phyloP scores from a whole-genome alignment of 2,113 vertebrate species.

The Ammodytes marinus region DNA sequence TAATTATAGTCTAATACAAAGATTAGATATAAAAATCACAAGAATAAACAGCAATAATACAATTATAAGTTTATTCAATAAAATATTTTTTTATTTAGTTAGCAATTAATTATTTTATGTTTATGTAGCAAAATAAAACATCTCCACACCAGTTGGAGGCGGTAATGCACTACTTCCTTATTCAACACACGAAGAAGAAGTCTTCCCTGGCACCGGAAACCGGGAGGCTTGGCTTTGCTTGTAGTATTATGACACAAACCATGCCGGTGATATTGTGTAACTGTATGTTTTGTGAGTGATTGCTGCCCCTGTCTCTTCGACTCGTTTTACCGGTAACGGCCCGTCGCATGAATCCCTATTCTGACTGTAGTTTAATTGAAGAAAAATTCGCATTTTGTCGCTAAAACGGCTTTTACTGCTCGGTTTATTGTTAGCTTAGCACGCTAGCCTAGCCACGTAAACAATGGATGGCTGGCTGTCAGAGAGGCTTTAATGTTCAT shows the following conservation, averaged over 20 bases:
- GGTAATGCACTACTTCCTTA: too few species aligned
- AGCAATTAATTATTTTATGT: too few species aligned
- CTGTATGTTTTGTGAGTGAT: conserved; percentile 64
- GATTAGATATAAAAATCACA: too few species aligned
- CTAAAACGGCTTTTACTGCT: conserved; percentile 10
- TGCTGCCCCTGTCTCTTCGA: conserved; percentile 13
- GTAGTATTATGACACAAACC: conserved; percentile 34
- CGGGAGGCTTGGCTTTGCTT: not conserved
- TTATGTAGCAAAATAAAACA: too few species aligned
- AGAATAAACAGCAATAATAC: too few species aligned
- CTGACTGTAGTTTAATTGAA: not conserved
- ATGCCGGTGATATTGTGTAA: conserved; percentile 65
- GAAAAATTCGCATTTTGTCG: not conserved
- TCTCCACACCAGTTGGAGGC: too few species aligned
- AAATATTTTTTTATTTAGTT: too few species aligned
- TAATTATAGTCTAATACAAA: too few species aligned
- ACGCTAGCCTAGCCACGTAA: conserved; percentile 69
- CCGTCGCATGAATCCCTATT: accelerated
- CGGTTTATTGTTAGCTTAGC: conserved; percentile 64
- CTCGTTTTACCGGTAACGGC: not conserved
- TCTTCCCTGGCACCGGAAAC: conserved; percentile 46
- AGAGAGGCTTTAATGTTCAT: not conserved
- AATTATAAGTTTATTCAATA: too few species aligned
- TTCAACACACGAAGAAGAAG: not conserved
- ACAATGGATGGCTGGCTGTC: conserved; percentile 53